Percentiles rank a stretch among this genome's conserved stretches.
phyloP scores from a whole-genome alignment of 2,797 vertebrate genomes.

The Sebastes minor region DNA sequence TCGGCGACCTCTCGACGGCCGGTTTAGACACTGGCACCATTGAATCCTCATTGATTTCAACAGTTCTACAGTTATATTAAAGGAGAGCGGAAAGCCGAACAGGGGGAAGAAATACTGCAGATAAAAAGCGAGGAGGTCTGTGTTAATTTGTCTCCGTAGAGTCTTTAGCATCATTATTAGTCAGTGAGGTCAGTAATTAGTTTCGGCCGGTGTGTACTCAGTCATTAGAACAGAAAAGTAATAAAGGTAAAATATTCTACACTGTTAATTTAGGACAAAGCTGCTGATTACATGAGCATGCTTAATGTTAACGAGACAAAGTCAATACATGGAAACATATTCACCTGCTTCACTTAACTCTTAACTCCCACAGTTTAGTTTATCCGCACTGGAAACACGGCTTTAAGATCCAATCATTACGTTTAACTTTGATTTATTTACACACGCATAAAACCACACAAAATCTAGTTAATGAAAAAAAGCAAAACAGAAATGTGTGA shows the following conservation, averaged over 20 bases:
- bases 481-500: too few relatives aligned
- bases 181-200: slow-evolving; percentile 12
- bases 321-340: not conserved
- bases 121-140: not conserved
- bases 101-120: not conserved
- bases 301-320: not conserved
- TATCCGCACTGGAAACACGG: too few relatives aligned
- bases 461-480: too few relatives aligned
- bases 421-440: too few relatives aligned
- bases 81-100: not conserved
- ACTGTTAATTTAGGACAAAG: not conserved
- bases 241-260: not conserved
- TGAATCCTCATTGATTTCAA: slow-evolving; percentile 42
- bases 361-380: too few relatives aligned
- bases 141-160: slow-evolving; percentile 10
- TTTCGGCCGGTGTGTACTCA: not conserved
- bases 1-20: slow-evolving; percentile 5
- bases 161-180: slow-evolving; percentile 11
- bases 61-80: slow-evolving; percentile 25
- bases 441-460: too few relatives aligned
- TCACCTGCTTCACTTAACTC: not conserved
- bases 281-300: not conserved
- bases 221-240: not conserved
- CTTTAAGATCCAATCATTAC: too few relatives aligned
- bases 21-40: slow-evolving; percentile 32